Evolutionary conservation across 2,888 invertebrate species (phyloP), one percentile per base, ranked within the genome.

Genomic region (Drosophila nr. perissopoda): DNA sequence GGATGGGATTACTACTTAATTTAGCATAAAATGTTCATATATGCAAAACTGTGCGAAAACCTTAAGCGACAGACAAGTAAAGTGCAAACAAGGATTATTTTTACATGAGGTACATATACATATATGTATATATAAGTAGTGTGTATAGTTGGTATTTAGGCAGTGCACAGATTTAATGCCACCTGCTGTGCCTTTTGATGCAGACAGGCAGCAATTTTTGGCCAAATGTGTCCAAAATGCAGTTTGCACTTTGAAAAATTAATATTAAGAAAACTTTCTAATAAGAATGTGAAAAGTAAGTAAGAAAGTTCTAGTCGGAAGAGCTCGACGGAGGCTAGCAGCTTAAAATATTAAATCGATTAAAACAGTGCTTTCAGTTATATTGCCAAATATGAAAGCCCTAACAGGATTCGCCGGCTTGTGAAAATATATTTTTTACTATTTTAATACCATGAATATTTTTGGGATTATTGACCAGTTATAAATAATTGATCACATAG

Each of bases 1-100:
- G 18, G 36, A 21, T 10, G 27, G 36, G 56, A 36, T 34, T 49
- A n/a, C 34, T 53, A 61, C 36, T 69, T 57, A 67, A 45, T 67
- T 75, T 69, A 72, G 79, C 81, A 79, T 70, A 68, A 76, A 75
- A 74, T 84, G 78, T 36, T 21, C 54, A 54, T 73, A 82, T 78
- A 78, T 80, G 79, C 82, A 80, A 68, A 75, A 56, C 7, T 56
- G 38, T 56, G 38, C 27, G 38, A 29, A 27, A 56, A 27, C 27
- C 38, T 29, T 38, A 56, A 27, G 56, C 56, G 72, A 34, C 40
- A 65, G 45, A 75, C 40, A 68, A 56, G 38, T 54, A 59, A 40
- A 49, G 59, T 76, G 73, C 69, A 67, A 65, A 71, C 59, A 48
- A 67, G 60, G 67, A 81, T 82, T 82, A 80, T 80, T 78, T 80